Evolutionary conservation across 2,113 vertebrate species (phyloP), one percentile per base, ranked within the genome.

Genomic region (Odobenus rosmarus): DNA sequence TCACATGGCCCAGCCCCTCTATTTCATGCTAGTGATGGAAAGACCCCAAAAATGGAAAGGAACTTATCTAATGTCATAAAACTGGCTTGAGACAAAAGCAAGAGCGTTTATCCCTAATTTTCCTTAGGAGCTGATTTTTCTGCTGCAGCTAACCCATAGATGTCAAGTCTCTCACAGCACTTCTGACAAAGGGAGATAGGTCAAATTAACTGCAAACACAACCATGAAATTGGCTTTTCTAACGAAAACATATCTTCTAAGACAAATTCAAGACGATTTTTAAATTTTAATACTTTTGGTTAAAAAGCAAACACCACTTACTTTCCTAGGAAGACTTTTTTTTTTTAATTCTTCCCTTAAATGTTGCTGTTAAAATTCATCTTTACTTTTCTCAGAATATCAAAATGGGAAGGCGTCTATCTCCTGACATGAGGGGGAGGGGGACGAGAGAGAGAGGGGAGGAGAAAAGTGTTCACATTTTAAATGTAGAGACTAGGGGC

Each of bases 131-230:
- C 5, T 26, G 74, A 16, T 16, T 28, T 39, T 84, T 21, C 39
- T 39, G 31, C 16, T 61, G 7, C 3, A 33, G 33, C 18, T 11
- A 2, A 67, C 4, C 6, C 1, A 11, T 18, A 1, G 15, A 19
- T 2, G 11, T 7, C 3, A 9, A 13, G 4, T 39, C 18, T 36
- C 3, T 69, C 61, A n/a, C 0, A 19, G 31, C 3, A 7, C 64
- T 42, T 61, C 11, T 67, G 62, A 53, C 12, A 67, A 24, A 39
- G 24, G 10, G 18, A 53, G 14, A 23, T 24, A 64, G 39, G 5
- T 5, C 59, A 51, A 21, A 33, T 3, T 28, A 49, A 2, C 7
- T 46, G 11, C 42, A 33, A 24, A 11, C 31, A 36, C 13, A 46
- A 23, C 11, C 7, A 61, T 13, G 26, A 82, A 57, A 31, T 4